phyloP scores from a whole-genome alignment of 2,113 vertebrate genomes.

The Tachysurus fulvidraco region DNA sequence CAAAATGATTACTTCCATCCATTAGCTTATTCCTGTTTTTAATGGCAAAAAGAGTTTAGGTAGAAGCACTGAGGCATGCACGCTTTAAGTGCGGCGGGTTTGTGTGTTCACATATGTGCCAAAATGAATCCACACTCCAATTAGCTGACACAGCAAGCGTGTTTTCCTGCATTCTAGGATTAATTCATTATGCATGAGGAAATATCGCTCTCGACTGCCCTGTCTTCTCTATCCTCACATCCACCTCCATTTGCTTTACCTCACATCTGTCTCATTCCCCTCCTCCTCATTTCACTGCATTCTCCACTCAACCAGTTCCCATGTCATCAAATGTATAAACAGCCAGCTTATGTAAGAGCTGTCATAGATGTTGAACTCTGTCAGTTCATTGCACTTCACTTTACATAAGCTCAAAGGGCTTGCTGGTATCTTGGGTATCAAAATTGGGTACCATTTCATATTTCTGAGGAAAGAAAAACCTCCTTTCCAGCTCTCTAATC shows the following conservation, averaged over 20 bases:
- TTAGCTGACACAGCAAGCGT: constrained; percentile 42
- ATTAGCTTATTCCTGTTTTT: constrained; percentile 1
- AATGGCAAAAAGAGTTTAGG: not conserved
- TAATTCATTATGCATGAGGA: constrained; percentile 42
- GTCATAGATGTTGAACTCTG: not conserved
- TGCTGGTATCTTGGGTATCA: not conserved
- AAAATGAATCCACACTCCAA: constrained; percentile 13
- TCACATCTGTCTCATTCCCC: not conserved
- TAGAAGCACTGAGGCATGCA: not conserved
- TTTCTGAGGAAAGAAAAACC: not conserved
- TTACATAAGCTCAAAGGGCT: not conserved
- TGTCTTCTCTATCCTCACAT: not conserved
- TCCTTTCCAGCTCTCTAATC: not conserved
- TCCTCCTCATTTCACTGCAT: not conserved
- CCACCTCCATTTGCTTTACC: not conserved
- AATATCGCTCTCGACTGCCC: constrained; percentile 7
- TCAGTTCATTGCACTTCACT: not conserved
- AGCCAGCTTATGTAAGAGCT: not conserved
- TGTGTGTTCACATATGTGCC: constrained; percentile 2
- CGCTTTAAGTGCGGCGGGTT: not conserved
- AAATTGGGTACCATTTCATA: not conserved
- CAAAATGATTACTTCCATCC: constrained; percentile 4
- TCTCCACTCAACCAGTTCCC: not conserved
- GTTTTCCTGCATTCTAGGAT: constrained; percentile 29
- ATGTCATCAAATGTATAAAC: not conserved